Evolutionary conservation across 2,113 vertebrate genomes (phyloP).

Genomic region (Parotia lawesii): DNA sequence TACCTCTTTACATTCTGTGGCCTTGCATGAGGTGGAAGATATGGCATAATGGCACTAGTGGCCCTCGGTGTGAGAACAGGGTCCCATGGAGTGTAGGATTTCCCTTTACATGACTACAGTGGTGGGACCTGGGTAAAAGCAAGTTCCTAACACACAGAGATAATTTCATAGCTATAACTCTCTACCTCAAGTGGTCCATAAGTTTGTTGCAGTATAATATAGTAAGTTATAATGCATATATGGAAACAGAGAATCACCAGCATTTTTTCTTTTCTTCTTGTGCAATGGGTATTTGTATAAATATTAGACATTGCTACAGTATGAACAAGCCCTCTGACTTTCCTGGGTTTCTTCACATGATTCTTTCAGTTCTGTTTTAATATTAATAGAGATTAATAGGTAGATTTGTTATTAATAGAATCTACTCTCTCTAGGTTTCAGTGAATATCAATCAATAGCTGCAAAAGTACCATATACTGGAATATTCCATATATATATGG

Average conservation of each 20-base stretch:
- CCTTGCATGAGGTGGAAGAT: background rate
- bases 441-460: constrained; percentile 25
- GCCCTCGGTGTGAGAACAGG: background rate
- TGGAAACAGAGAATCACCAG: background rate
- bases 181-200: background rate
- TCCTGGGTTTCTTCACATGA: background rate
- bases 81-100: background rate
- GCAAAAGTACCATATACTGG: background rate
- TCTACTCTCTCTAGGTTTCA: background rate
- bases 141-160: background rate
- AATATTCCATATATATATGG: background rate
- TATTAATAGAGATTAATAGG: constrained; percentile 42
- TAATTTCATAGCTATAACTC: background rate
- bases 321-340: background rate
- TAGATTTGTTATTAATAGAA: constrained; percentile 36
- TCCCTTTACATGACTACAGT: background rate
- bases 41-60: background rate
- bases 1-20: background rate
- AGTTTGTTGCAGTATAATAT: background rate
- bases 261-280: background rate
- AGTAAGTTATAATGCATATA: background rate
- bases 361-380: background rate
- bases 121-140: background rate
- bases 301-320: background rate
- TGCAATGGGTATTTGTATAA: background rate